phyloP scores from a whole-genome alignment of 2,113 vertebrate species.

The Pomatostomus ruficeps region DNA sequence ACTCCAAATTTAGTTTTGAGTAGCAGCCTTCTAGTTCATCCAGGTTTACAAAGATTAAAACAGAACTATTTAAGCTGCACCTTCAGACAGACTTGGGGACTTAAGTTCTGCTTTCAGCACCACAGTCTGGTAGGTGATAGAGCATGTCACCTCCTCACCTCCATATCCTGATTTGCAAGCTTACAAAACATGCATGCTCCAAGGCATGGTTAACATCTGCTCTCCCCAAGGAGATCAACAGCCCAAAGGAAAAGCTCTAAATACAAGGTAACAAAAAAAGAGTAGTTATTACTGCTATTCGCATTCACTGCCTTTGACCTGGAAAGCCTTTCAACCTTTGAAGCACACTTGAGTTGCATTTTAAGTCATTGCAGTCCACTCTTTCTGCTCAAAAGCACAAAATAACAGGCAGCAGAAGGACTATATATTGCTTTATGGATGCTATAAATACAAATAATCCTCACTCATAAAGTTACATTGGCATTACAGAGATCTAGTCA shows the following conservation, averaged over 20 bases:
- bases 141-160: background rate
- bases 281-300: background rate
- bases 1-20: background rate
- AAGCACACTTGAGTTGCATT: conserved; percentile 8
- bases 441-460: conserved; percentile 47
- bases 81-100: background rate
- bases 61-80: background rate
- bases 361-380: background rate
- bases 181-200: background rate
- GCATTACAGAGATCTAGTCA: conserved; percentile 32
- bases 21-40: background rate
- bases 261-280: background rate
- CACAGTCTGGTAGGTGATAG: background rate
- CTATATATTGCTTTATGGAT: conserved; percentile 47
- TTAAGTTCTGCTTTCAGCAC: background rate
- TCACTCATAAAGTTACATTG: conserved; percentile 43
- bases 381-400: conserved; percentile 40
- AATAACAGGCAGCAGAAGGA: conserved; percentile 37
- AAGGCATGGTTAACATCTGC: background rate
- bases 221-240: background rate
- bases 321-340: conserved; percentile 21
- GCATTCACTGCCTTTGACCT: conserved; percentile 3
- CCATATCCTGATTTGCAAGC: background rate
- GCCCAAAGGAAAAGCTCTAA: background rate
- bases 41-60: background rate